These are phyloP conservation scores for Chloroceryle amazona DNA, from an alignment of 2,797 vertebrate species.

Conservation along the genomic window DNA sequence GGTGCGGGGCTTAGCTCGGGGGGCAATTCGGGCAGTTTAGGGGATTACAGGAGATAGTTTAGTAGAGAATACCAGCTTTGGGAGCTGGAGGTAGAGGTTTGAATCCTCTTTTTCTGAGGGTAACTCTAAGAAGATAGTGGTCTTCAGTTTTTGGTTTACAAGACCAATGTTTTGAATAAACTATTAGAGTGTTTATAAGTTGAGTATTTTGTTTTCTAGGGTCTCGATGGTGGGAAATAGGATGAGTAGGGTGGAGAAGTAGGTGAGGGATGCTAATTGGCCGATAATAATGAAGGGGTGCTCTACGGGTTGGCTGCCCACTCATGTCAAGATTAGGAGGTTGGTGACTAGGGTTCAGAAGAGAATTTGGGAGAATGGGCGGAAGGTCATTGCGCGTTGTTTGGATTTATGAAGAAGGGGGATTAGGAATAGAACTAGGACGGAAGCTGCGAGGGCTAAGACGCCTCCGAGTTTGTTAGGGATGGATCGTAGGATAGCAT, in stretches of 20 bases:
- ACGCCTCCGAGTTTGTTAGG: no score
- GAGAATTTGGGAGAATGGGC: no score
- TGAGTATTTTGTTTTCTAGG: conserved; percentile 26
- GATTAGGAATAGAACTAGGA: no score
- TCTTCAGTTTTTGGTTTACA: background rate
- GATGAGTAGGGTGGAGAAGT: background rate
- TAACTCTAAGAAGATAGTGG: background rate
- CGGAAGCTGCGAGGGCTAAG: no score
- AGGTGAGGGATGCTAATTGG: background rate
- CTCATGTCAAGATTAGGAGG: no score
- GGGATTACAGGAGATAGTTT: background rate
- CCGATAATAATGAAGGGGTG: background rate
- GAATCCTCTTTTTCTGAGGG: background rate
- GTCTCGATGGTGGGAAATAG: rapidly evolving
- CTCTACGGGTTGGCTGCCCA: background rate
- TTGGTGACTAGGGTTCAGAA: no score
- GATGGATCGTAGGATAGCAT: no score
- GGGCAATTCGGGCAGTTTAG: background rate
- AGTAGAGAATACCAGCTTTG: background rate
- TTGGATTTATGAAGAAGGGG: no score
- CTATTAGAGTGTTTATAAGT: background rate
- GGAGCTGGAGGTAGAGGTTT: background rate
- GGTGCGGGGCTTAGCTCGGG: background rate
- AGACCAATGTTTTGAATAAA: background rate
- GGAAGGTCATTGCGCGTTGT: no score